A percentile compares a stretch with the other conserved stretches of the same genome.
These are phyloP conservation scores for Atta cephalotes DNA, from an alignment of 1,140 invertebrate genomes.

Conservation along the genomic window DNA sequence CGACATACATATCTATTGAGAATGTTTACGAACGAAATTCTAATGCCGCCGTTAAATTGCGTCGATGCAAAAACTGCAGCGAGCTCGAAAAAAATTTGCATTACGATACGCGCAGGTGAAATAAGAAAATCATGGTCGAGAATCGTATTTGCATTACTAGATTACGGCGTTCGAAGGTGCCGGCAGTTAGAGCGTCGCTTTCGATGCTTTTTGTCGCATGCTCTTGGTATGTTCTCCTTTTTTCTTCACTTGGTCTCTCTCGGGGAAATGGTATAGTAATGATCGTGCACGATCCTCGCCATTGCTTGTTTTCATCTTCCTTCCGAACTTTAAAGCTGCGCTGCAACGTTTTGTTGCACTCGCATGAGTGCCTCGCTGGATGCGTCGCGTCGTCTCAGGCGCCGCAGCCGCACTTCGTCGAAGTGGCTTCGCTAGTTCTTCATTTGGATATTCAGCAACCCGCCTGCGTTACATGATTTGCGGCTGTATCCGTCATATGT, in stretches of 20 bases:
- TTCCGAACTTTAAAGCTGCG: conserved; percentile 36
- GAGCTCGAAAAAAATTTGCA: conserved; percentile 37
- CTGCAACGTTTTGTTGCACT: conserved; percentile 44
- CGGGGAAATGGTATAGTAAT: conserved; percentile 61
- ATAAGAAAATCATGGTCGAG: conserved; percentile 65
- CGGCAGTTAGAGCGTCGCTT: conserved; percentile 53
- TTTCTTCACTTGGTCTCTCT: conserved; percentile 30
- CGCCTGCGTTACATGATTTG: conserved; percentile 29
- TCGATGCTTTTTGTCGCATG: conserved; percentile 53
- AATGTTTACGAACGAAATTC: not conserved
- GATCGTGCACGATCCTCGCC: conserved; percentile 52
- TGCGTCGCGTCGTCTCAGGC: conserved; percentile 19
- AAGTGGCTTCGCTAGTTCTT: conserved; percentile 64
- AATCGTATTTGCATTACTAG: conserved; percentile 69
- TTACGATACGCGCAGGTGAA: conserved; percentile 33
- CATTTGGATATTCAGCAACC: conserved; percentile 55
- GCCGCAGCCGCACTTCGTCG: conserved; percentile 6
- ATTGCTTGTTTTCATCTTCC: conserved; percentile 9
- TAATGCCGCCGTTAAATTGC: conserved; percentile 1
- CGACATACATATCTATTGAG: not conserved
- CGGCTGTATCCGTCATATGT: conserved; percentile 12
- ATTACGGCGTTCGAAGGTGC: conserved; percentile 66
- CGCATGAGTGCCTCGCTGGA: conserved; percentile 19
- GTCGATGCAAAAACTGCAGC: conserved; percentile 22
- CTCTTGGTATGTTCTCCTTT: conserved; percentile 10